Base-by-base conservation (phyloP, 2,797 vertebrate species). In the Enteromius treurensis region DNA sequence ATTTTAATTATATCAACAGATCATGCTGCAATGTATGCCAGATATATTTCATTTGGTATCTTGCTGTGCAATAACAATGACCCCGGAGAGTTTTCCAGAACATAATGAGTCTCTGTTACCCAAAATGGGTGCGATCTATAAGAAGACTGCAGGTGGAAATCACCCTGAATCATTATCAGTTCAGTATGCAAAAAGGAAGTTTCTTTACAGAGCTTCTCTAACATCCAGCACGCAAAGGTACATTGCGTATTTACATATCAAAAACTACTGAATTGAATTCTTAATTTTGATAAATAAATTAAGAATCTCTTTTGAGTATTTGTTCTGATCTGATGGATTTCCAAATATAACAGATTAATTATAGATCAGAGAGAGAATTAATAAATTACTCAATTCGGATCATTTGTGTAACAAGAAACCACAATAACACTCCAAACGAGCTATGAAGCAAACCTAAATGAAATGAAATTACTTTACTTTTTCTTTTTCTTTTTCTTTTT, bases 71-170 rank as follows among this genome's bases (percentile, higher is more conserved):
- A 77, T 81, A 84, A 77, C 82, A 84, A 73, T 71, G 85, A 73
- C 68, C 81, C 55, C 10, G 64, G 79, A 69, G 83, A 80, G 71
- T 51, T 69, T 76, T 60, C 75, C 29, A 10, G 53, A 79, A 83
- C 53, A 69, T 86, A 84, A 86, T 88, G 85, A 86, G 77, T 80
- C 82, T 82, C 65, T 58, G 45, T 79, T 60, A 65, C 49, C 14
- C 37, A 17, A 55, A 84, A 71, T 86, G 58, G 47, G 23, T 71
- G 53, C n/a, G 40, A 82, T 74, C 7, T 21, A 29, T 62, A 45
- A 80, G 65, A 85, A 55, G 5, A 76, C 80, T 77, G 76, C 85
- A 85, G 60, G 75, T 76, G 71, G 62, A 88, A 86, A 83, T 53
- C 71, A 69, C 70, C 53, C 49, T 26, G 58, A 78, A 73, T 86